These are phyloP conservation scores for Ophion ventricosus DNA, from an alignment of 2,888 invertebrate species.

Conservation along the genomic window DNA sequence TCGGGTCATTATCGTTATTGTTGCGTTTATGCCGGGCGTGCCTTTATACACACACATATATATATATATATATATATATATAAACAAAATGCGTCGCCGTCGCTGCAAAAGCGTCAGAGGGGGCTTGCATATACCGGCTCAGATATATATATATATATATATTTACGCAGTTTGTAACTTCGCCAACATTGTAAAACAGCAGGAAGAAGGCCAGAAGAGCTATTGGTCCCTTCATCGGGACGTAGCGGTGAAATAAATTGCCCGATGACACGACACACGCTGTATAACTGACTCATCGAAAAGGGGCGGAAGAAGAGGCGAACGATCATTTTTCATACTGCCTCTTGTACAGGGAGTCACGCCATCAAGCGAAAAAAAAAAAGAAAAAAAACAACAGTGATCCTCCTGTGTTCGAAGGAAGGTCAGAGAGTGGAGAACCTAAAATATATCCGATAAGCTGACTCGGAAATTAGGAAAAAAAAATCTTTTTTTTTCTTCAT, in stretches of 20 bases:
- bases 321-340: neutral
- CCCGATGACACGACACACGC: slow-evolving; percentile 57
- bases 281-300: slow-evolving; percentile 64
- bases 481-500: too few species aligned
- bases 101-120: slow-evolving; percentile 55
- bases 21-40: slow-evolving; percentile 67
- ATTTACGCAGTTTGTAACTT: slow-evolving; percentile 24
- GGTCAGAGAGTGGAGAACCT: too few species aligned
- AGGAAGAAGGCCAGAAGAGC: slow-evolving; percentile 52
- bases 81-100: slow-evolving; percentile 14
- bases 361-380: too few species aligned
- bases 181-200: slow-evolving; percentile 58
- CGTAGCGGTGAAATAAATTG: slow-evolving; percentile 66
- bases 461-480: too few species aligned
- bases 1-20: slow-evolving; percentile 76
- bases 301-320: slow-evolving; percentile 20
- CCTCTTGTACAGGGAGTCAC: too few species aligned
- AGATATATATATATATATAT: slow-evolving; percentile 3
- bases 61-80: neutral
- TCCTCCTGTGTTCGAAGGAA: too few species aligned
- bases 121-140: slow-evolving; percentile 17
- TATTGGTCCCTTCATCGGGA: slow-evolving; percentile 44
- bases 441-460: too few species aligned
- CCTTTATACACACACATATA: neutral
- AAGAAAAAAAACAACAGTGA: too few species aligned